Evolutionary conservation across 2,113 vertebrate genomes (phyloP), one percentile per base, ranked within the genome.

Genomic region (Elaphurus davidianus): DNA sequence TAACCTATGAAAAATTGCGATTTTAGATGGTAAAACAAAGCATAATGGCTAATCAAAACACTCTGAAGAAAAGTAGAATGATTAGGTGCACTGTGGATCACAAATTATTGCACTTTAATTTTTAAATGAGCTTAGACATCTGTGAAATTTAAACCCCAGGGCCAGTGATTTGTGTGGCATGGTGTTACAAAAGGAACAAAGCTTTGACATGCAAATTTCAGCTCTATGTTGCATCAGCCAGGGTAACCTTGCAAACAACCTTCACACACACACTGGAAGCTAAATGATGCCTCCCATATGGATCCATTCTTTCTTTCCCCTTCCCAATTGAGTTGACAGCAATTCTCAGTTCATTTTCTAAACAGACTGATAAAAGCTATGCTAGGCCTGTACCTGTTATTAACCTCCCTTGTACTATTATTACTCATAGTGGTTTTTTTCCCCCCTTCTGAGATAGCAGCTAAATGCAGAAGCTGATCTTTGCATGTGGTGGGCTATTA

Each of bases 101-200:
- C 96, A 98, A 97, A 99, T 98, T 98, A 98, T 92, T 98, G 98
- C 96, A 97, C 97, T 99, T 98, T 98, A 98, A 98, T 99, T 99
- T 99, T 98, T 98, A 99, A 99, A 99, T 99, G 98, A 98, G 97
- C 57, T 98, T 99, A 99, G 98, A 99, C 98, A 98, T 98, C 98
- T 99, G 98, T 99, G 98, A 99, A 99, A 99, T 98, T 99, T 98
- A 99, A 99, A 98, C 98, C 98, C 98, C 98, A 95, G 98, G 97
- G 97, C 74, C 15, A 96, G 55, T 97, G 98, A 98, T 98, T 98
- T 99, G 98, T 98, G 98, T 98, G 98, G 98, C 98, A 98, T 94
- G 93, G 50, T 95, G 87, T 98, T 98, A 98, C 97, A 98, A 98
- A 98, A 93, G 89, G 91, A 99, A 99, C 97, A 99, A 98, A 98